Evolutionary conservation across 2,888 invertebrate genomes (phyloP), one percentile per base, ranked within the genome.

Genomic region (Automeris io): DNA sequence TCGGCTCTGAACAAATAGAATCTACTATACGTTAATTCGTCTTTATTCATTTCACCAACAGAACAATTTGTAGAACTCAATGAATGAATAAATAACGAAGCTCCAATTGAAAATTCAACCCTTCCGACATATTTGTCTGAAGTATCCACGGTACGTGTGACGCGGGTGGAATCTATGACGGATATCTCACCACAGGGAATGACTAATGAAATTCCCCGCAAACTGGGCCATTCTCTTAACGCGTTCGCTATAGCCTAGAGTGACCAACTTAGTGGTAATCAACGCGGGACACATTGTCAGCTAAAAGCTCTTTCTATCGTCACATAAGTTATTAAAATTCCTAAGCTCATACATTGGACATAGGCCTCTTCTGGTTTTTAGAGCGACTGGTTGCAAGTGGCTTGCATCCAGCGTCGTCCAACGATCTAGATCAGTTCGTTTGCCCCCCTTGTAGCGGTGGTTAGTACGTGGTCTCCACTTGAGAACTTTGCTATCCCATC

Each of bases 151-250:
- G 57, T 53, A 56, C 56, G 60, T 47, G 54, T 50, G 57, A 58
- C 53, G 54, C 54, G 56, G 55, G 53, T 61, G 67, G 70, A 68
- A 70, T 69, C 62, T 64, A 61, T 67, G 63, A 69, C 61, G 60
- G 63, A 67, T 63, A 58, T 57, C 63, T 58, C 58, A 52, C 58
- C 61, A 54, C 53, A 49, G 51, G 58, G 66, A 64, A 69, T 72
- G 60, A 67, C 66, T 71, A 72, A 72, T 72, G 72, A 72, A 72
- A 72, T 72, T 72, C 70, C 43, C 63, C 58, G 46, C 66, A 66
- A 70, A 72, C 65, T 64, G 61, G 54, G 47, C 58, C 54, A 60
- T 69, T 68, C 64, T 61, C 61, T 61, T 67, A 70, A 70, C 65
- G 65, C 61, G 61, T 52, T 55, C 50, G 46, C 51, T 59, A 57